Percentiles rank a stretch among this genome's conserved stretches.
phyloP scores from a whole-genome alignment of 1,140 invertebrate genomes.

The Dermatophagoides farinae region DNA sequence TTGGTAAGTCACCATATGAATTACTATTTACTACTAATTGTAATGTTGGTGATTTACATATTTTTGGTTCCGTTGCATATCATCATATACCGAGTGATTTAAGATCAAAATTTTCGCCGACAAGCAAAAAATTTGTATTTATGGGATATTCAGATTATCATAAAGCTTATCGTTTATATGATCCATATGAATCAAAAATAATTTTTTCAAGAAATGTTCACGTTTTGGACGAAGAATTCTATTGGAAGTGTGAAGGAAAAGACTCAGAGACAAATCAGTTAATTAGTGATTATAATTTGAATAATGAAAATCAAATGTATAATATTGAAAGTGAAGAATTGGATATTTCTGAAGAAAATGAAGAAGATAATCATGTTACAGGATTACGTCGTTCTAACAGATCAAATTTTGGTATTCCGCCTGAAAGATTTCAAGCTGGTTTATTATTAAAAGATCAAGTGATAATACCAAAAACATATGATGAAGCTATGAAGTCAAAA shows the following conservation, averaged over 20 bases:
- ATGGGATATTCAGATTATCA: not conserved
- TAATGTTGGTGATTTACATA: not conserved
- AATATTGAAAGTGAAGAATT: too few relatives aligned
- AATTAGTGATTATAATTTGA: too few relatives aligned
- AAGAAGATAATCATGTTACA: too few relatives aligned
- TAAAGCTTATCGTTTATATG: not conserved
- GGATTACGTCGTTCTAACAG: too few relatives aligned
- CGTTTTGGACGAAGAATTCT: constrained; percentile 12
- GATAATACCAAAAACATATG: constrained; percentile 16
- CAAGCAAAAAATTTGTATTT: not conserved
- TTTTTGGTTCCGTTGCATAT: not conserved
- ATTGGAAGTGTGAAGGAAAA: too few relatives aligned
- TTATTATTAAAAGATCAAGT: too few relatives aligned
- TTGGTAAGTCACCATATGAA: not conserved
- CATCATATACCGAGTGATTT: not conserved
- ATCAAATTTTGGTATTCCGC: too few relatives aligned
- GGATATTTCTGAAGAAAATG: too few relatives aligned
- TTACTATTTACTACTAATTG: not conserved
- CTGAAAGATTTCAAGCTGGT: too few relatives aligned
- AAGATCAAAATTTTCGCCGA: not conserved
- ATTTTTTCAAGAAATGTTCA: not conserved
- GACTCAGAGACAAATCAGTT: too few relatives aligned
- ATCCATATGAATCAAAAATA: not conserved
- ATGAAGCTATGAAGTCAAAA: constrained; percentile 22
- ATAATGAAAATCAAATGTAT: too few relatives aligned